These are phyloP conservation scores for Stigmatopora nigra DNA, from an alignment of 2,113 vertebrate species.

Conservation along the genomic window DNA sequence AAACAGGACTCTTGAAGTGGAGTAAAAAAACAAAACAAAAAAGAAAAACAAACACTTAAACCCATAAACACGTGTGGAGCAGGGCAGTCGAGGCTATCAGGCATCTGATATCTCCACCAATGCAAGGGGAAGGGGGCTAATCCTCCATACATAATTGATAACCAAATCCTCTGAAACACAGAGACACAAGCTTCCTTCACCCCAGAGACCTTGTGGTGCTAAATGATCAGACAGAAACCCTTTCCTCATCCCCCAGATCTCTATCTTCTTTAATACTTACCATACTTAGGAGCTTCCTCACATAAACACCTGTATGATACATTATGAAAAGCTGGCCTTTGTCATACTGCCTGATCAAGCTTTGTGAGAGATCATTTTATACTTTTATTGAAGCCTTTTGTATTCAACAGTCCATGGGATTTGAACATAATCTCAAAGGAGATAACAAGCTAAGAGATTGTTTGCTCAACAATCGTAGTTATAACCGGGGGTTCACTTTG, in stretches of 20 bases:
- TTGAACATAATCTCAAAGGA: slow-evolving; percentile 36
- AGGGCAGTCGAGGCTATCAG: slow-evolving; percentile 58
- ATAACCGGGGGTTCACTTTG: no score
- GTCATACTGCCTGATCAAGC: slow-evolving; percentile 23
- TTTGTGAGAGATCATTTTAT: slow-evolving; percentile 17
- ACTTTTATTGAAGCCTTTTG: slow-evolving; percentile 26
- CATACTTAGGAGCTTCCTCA: slow-evolving; percentile 58
- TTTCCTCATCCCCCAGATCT: slow-evolving; percentile 12
- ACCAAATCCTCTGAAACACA: slow-evolving; percentile 70
- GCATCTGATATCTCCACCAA: slow-evolving; percentile 51
- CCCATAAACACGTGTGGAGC: slow-evolving; percentile 55
- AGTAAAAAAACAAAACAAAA: slow-evolving; percentile 5
- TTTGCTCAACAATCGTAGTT: slow-evolving; percentile 20
- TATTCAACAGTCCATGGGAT: slow-evolving; percentile 30
- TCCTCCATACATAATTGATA: slow-evolving; percentile 76
- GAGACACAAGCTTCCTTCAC: slow-evolving; percentile 47
- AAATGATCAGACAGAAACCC: slow-evolving; percentile 60
- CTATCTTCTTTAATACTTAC: slow-evolving; percentile 67
- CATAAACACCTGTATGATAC: slow-evolving; percentile 47
- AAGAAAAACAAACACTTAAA: slow-evolving; percentile 19
- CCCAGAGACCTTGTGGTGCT: slow-evolving; percentile 51
- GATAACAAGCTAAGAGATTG: slow-evolving; percentile 32
- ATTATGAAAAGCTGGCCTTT: slow-evolving; percentile 44
- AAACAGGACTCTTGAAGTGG: slow-evolving; percentile 47
- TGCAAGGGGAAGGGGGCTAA: slow-evolving; percentile 60